A percentile compares a stretch with the other conserved stretches of the same genome.
These are phyloP conservation scores for Parasteatoda lunata DNA, from an alignment of 2,888 invertebrate genomes.

Conservation along the genomic window DNA sequence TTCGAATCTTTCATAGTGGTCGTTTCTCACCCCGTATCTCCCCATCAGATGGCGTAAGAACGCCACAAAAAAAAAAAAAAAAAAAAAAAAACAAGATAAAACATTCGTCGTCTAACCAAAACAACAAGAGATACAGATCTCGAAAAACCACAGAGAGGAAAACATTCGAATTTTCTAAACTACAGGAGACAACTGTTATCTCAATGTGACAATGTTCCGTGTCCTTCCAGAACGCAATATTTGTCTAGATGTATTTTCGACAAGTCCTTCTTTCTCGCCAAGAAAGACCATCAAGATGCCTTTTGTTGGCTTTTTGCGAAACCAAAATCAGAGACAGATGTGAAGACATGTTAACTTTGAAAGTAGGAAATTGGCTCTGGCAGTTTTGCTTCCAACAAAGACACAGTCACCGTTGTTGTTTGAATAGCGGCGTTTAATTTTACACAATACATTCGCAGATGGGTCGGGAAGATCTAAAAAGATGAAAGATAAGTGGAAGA, in stretches of 20 bases:
- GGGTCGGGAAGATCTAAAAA: not conserved
- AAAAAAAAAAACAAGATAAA: not conserved
- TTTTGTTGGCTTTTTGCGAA: constrained; percentile 4
- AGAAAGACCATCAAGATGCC: not conserved
- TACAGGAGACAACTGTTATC: constrained; percentile 40
- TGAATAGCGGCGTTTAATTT: constrained; percentile 1
- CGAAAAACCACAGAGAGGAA: constrained; percentile 1
- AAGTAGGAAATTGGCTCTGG: constrained; percentile 47
- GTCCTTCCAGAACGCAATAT: not conserved
- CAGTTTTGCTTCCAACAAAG: constrained; percentile 24
- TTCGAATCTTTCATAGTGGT: not conserved
- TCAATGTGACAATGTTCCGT: constrained; percentile 14
- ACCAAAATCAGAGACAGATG: constrained; percentile 23
- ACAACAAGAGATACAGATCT: constrained; percentile 22
- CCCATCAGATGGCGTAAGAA: not conserved
- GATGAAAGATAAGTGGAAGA: not conserved
- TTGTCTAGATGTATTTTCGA: constrained; percentile 24
- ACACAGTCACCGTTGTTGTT: not conserved
- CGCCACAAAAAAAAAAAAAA: not conserved
- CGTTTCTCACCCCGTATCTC: constrained; percentile 8
- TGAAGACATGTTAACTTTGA: constrained; percentile 10
- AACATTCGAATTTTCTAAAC: constrained; percentile 23
- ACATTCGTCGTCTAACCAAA: not conserved
- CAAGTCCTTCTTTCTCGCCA: not conserved
- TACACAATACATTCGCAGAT: not conserved